Evolutionary conservation across 1,140 invertebrate species (phyloP).

Genomic region (Gonatopus flavifemur): DNA sequence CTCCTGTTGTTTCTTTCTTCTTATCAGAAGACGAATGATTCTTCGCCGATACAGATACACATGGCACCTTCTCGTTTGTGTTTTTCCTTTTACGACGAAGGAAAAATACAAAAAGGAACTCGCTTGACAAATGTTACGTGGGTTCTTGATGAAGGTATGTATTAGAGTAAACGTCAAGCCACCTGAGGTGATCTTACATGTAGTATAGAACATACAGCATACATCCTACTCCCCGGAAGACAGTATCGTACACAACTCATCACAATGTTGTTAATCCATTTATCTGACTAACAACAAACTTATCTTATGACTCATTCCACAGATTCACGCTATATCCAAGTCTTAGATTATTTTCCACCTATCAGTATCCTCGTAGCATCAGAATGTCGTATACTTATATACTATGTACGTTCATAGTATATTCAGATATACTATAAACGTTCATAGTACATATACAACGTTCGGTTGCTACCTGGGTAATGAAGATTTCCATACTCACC

Average conservation of each 20-base stretch:
- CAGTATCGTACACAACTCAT: constrained; percentile 30
- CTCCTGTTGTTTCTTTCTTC: too few relatives aligned
- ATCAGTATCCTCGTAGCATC: too few relatives aligned
- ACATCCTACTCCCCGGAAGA: constrained; percentile 30
- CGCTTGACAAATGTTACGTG: too few relatives aligned
- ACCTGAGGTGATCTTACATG: constrained; percentile 6
- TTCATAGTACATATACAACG: too few relatives aligned
- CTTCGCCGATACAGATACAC: neutral
- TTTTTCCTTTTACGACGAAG: constrained; percentile 5
- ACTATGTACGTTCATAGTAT: too few relatives aligned
- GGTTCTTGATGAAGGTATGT: neutral
- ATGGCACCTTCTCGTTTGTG: constrained; percentile 5
- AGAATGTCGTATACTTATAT: too few relatives aligned
- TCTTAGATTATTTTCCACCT: too few relatives aligned
- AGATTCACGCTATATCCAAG: constrained; percentile 34
- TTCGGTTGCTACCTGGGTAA: too few relatives aligned
- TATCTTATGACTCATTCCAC: constrained; percentile 46
- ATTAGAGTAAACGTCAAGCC: neutral
- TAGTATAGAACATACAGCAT: constrained; percentile 5
- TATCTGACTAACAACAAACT: constrained; percentile 52
- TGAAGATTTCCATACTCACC: too few relatives aligned
- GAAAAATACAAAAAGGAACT: too few relatives aligned
- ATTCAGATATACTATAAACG: too few relatives aligned
- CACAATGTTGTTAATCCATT: constrained; percentile 52
- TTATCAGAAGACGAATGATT: constrained; percentile 1